These are phyloP conservation scores for Isichthys henryi DNA, from an alignment of 2,113 vertebrate genomes.

Conservation along the genomic window DNA sequence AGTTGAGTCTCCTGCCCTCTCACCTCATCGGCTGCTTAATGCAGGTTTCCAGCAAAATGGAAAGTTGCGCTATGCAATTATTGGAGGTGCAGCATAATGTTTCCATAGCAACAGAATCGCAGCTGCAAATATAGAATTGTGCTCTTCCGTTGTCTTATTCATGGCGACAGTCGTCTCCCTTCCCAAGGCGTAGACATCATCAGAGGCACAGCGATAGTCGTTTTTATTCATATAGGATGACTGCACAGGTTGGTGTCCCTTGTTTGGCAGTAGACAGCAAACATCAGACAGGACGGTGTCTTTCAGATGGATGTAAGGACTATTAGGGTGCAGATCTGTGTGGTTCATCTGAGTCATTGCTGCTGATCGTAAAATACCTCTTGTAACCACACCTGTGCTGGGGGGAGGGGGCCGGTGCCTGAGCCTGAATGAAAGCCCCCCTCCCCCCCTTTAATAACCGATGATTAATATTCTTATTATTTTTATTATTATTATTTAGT, in stretches of 20 bases:
- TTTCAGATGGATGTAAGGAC: neutral
- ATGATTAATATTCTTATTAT: neutral
- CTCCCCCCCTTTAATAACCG: neutral
- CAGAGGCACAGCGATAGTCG: neutral
- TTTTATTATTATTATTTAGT: neutral
- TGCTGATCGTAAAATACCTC: neutral
- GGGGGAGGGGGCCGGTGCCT: neutral
- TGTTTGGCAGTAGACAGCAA: neutral
- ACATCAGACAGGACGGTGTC: neutral
- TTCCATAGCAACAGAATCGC: conserved; percentile 25
- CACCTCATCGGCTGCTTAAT: neutral
- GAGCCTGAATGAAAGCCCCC: neutral
- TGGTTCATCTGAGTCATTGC: neutral
- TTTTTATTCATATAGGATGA: neutral
- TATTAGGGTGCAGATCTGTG: neutral
- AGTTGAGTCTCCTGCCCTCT: neutral
- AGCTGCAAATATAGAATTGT: conserved; percentile 23
- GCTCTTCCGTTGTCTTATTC: conserved; percentile 2
- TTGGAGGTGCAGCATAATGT: conserved; percentile 1
- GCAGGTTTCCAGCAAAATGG: neutral
- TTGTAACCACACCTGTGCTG: neutral
- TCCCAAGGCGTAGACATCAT: conserved; percentile 2
- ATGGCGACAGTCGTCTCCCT: neutral
- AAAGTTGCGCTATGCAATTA: conserved; percentile 8
- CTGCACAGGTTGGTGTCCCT: neutral